Evolutionary conservation across 2,113 vertebrate genomes (phyloP).

Genomic region (Arenaria interpres): DNA sequence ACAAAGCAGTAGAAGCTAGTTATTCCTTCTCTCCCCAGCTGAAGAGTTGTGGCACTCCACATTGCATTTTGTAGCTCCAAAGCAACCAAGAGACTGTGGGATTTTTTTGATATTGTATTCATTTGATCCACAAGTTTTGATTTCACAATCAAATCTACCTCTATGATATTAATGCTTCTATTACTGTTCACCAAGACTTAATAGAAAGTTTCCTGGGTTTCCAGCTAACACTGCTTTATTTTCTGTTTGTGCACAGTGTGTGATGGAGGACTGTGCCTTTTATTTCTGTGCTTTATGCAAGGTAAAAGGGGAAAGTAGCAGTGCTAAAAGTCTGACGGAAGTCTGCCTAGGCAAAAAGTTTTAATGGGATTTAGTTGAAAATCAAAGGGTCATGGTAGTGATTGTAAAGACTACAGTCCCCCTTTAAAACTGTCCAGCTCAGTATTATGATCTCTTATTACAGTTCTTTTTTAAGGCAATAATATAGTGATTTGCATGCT

Average conservation of each 20-base stretch:
- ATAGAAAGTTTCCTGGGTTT: background rate
- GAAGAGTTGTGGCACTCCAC: background rate
- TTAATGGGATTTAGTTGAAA: background rate
- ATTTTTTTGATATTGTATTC: background rate
- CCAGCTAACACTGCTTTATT: background rate
- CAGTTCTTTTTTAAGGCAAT: background rate
- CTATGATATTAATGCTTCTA: background rate
- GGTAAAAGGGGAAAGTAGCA: background rate
- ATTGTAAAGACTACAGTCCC: background rate
- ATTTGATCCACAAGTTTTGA: background rate
- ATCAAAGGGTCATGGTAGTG: background rate
- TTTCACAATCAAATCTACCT: background rate
- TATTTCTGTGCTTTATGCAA: background rate
- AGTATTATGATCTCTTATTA: background rate
- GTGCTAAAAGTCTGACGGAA: background rate
- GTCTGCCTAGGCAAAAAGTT: background rate
- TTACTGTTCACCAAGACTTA: background rate
- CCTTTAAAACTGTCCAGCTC: background rate
- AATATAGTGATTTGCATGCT: background rate
- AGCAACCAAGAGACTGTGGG: background rate
- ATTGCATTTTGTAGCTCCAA: background rate
- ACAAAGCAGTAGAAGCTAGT: background rate
- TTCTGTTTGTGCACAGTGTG: background rate
- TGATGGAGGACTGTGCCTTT: background rate
- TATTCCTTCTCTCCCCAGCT: background rate